Conservation (phyloP, 2,888 invertebrate genomes). For the Phortica magna region DNA sequence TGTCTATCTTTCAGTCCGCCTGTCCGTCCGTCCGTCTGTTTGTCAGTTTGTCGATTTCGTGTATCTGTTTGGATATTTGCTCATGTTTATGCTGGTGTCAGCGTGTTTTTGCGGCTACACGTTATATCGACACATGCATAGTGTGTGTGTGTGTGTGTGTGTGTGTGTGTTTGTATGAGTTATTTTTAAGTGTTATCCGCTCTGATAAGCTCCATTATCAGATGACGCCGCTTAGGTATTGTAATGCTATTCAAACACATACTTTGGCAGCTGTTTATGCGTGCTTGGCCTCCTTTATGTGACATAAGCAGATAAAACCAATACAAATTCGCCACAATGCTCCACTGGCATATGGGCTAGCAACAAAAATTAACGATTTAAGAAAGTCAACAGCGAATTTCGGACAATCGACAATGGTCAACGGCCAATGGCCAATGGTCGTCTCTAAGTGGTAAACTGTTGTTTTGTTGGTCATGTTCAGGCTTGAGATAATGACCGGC, state of each 20-base stretch:
- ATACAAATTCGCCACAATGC: no score
- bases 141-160: neutral
- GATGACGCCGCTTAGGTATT: slow-evolving; percentile 51
- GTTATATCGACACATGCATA: neutral
- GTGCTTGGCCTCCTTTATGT: slow-evolving; percentile 2
- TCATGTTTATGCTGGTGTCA: slow-evolving; percentile 49
- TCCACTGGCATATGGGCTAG: no score
- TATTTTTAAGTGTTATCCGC: slow-evolving; percentile 54
- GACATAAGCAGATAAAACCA: neutral
- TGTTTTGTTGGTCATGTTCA: no score
- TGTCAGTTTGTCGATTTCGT: slow-evolving; percentile 6
- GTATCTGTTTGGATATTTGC: slow-evolving; percentile 36
- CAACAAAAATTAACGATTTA: no score
- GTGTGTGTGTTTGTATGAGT: slow-evolving; percentile 28
- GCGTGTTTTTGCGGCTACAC: slow-evolving; percentile 29
- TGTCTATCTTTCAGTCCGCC: neutral
- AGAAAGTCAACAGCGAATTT: no score
- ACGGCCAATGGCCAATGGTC: no score
- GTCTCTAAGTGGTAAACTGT: no score
- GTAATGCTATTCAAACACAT: slow-evolving; percentile 45
- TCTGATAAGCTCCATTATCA: slow-evolving; percentile 65
- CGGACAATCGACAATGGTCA: no score
- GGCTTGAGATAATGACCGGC: no score
- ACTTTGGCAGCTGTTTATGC: slow-evolving; percentile 33
- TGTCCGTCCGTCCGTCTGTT: neutral